Conservation (phyloP, 2,113 vertebrate species). For the Hymenochirus boettgeri region DNA sequence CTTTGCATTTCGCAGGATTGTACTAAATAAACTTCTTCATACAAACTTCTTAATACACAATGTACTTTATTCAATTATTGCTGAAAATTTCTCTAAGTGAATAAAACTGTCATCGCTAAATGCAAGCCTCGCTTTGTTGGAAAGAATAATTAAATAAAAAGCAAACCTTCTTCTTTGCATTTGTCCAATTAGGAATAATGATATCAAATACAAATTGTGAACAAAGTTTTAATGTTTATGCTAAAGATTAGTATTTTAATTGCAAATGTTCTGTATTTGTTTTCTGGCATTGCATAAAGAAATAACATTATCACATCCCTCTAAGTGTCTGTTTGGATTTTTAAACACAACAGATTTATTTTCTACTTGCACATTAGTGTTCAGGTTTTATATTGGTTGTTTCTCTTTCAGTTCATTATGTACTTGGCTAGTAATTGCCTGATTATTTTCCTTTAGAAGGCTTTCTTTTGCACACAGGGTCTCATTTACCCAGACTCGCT, state of each 20-base stretch:
- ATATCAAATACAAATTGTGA: conserved; percentile 10
- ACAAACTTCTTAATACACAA: no score
- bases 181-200: conserved; percentile 40
- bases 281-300: not conserved
- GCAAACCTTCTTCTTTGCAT: conserved; percentile 25
- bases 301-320: not conserved
- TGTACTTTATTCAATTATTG: no score
- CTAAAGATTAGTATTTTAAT: not conserved
- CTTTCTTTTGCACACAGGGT: no score
- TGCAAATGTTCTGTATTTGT: conserved; percentile 9
- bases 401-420: conserved; percentile 22
- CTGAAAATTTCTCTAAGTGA: no score
- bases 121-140: not conserved
- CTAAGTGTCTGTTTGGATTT: conserved; percentile 6
- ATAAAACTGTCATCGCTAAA: not conserved
- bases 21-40: no score
- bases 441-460: conserved; percentile 6
- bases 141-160: conserved; percentile 14
- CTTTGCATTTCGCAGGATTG: no score
- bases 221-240: conserved; percentile 18
- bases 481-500: no score
- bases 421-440: conserved; percentile 27
- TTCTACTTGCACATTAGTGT: conserved; percentile 9
- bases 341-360: conserved; percentile 26
- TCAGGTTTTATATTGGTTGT: conserved; percentile 29